Conservation (phyloP, 37 sponge, comb jelly and placozoan genomes). For the Halisarca cf. caerulea region DNA sequence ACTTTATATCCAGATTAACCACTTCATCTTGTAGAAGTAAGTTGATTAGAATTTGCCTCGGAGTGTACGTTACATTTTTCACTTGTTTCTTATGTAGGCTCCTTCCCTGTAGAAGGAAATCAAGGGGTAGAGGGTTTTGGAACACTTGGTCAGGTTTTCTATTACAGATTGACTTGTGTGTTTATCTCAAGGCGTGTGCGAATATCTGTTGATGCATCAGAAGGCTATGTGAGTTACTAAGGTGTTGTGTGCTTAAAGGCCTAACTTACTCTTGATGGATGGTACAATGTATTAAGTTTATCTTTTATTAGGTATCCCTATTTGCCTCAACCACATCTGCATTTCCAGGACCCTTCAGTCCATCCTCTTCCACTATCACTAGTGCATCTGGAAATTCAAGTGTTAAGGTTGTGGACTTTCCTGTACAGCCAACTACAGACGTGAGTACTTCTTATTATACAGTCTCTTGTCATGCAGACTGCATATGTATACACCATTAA, state of each 20-base stretch:
- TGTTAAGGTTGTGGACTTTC: too few relatives aligned
- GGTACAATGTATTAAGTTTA: too few relatives aligned
- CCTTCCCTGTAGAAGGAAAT: neutral
- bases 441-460: too few relatives aligned
- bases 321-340: too few relatives aligned
- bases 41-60: neutral
- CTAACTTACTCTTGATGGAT: too few relatives aligned
- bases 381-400: too few relatives aligned
- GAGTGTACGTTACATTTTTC: neutral
- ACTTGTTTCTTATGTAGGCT: neutral
- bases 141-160: neutral
- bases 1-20: neutral
- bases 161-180: neutral
- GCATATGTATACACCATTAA: too few relatives aligned
- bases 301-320: too few relatives aligned
- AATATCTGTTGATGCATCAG: neutral
- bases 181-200: neutral
- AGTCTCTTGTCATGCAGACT: too few relatives aligned
- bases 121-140: neutral
- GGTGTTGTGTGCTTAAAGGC: too few relatives aligned
- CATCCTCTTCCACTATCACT: too few relatives aligned
- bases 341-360: too few relatives aligned
- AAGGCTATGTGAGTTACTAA: slow-evolving; percentile 4
- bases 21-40: neutral
- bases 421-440: neutral